Conservation (phyloP, 2,113 vertebrate genomes). For the Rafetus swinhoei region DNA sequence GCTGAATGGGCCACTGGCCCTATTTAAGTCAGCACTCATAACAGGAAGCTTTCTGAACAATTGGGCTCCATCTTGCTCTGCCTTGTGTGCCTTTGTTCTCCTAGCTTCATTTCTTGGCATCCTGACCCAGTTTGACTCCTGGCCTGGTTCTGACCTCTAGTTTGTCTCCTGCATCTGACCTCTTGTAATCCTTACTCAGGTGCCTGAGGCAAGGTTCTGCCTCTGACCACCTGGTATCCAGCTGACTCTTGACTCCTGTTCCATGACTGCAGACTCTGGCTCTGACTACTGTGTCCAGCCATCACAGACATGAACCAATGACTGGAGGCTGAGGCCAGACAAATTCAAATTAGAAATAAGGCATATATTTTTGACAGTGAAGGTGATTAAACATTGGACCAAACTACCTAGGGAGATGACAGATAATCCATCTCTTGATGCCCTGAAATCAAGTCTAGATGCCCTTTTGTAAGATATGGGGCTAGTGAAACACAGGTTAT, state of each 20-base stretch:
- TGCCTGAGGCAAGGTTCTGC: not conserved
- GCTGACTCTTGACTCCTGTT: not conserved
- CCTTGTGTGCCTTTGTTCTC: not conserved
- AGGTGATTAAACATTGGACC: not conserved
- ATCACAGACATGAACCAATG: not conserved
- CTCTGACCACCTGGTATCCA: not conserved
- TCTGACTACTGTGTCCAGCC: not conserved
- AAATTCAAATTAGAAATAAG: not conserved
- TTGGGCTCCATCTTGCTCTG: not conserved
- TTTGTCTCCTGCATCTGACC: not conserved
- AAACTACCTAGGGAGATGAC: not conserved
- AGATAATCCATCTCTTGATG: not conserved
- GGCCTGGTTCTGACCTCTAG: not conserved
- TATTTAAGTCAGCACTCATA: not conserved
- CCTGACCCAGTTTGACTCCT: not conserved
- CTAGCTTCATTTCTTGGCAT: not conserved
- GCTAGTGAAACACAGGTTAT: not conserved
- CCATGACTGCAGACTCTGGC: not conserved
- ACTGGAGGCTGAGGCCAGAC: not conserved
- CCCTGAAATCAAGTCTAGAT: not conserved
- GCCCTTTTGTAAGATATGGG: fast-evolving
- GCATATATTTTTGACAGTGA: fast-evolving
- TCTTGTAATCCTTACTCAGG: too few relatives aligned
- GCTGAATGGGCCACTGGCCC: not conserved
- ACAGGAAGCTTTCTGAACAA: not conserved